Percentiles rank a stretch among this genome's conserved stretches.
These are phyloP conservation scores for Meandrina meandrites DNA, from an alignment of 92 coral and sea anemone genomes.

Conservation along the genomic window DNA sequence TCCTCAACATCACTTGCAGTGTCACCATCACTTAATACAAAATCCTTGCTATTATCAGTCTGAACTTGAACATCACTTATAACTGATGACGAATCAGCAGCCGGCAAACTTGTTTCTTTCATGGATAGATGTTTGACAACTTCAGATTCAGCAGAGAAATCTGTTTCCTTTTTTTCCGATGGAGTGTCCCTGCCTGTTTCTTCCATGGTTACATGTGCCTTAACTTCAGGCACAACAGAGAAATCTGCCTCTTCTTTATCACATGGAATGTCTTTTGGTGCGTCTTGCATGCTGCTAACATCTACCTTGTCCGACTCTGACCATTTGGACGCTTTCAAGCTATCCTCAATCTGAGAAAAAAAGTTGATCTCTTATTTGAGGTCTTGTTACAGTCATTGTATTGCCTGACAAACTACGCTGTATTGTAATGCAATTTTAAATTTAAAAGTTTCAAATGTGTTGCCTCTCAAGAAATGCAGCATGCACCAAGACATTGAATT, in stretches of 20 bases:
- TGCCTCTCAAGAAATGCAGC: too few relatives aligned
- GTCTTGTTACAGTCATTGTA: background rate
- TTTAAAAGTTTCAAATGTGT: too few relatives aligned
- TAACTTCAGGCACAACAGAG: background rate
- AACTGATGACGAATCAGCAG: background rate
- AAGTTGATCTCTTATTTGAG: background rate
- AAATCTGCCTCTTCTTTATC: background rate
- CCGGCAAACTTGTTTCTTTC: background rate
- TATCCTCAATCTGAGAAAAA: constrained; percentile 26
- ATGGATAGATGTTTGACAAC: background rate
- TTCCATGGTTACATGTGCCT: background rate
- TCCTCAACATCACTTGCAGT: background rate
- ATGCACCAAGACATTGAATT: too few relatives aligned
- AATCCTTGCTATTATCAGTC: background rate
- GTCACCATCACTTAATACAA: background rate
- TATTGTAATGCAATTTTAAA: too few relatives aligned
- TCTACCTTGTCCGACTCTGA: background rate
- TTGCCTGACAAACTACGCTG: background rate
- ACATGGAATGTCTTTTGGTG: background rate
- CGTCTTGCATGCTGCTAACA: background rate
- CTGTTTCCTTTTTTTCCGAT: background rate
- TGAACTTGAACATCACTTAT: background rate
- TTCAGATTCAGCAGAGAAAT: background rate
- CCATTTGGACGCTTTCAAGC: constrained; percentile 11
- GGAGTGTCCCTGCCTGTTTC: background rate